Evolutionary conservation across 2,113 vertebrate species (phyloP).

Genomic region (Gallinago paraguaiae): DNA sequence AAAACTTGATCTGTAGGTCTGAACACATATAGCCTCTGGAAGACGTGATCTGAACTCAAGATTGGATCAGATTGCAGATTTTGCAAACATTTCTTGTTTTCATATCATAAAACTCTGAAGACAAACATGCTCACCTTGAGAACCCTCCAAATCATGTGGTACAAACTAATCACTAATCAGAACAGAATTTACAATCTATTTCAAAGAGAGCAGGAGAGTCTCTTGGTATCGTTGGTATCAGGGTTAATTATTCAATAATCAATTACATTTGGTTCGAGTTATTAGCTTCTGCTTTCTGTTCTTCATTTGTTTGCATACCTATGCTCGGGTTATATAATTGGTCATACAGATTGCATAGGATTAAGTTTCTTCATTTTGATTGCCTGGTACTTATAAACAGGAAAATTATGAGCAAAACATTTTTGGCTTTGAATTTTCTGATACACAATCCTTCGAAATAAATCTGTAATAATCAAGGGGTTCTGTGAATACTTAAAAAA

Average conservation of each 20-base stretch:
- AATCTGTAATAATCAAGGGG: background rate
- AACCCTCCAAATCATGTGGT: background rate
- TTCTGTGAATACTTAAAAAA: background rate
- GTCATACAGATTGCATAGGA: background rate
- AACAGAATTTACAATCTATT: background rate
- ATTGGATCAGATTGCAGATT: background rate
- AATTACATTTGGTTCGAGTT: background rate
- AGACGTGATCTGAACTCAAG: background rate
- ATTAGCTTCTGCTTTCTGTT: background rate
- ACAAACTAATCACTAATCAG: background rate
- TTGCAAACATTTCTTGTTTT: background rate
- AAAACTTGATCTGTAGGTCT: background rate
- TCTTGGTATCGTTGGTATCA: background rate
- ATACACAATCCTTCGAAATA: background rate
- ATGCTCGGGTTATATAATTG: background rate
- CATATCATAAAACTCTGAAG: background rate
- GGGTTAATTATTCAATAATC: background rate
- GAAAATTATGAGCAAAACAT: background rate
- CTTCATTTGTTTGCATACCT: background rate
- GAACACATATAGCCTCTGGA: background rate
- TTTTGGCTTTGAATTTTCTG: background rate
- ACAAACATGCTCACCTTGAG: background rate
- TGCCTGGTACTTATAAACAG: background rate
- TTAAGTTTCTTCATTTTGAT: background rate
- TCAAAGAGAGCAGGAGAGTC: background rate